Evolutionary conservation across 2,888 invertebrate genomes (phyloP).

Genomic region (Dendrolimus houi): DNA sequence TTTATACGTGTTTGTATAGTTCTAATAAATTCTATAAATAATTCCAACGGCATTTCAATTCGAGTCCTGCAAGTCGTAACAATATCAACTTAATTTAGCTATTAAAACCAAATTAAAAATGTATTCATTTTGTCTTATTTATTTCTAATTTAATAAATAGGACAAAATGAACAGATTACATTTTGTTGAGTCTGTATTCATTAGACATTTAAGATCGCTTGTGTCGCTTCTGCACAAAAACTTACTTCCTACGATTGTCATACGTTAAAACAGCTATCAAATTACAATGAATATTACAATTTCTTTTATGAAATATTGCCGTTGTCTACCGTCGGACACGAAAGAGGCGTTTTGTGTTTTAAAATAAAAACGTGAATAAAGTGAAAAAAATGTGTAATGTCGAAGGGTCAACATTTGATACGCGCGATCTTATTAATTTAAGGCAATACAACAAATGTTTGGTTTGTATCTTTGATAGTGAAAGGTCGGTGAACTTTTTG

Average conservation of each 20-base stretch:
- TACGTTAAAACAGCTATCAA: slow-evolving; percentile 34
- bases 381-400: slow-evolving; percentile 6
- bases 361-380: background rate
- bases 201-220: too few relatives aligned
- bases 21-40: too few relatives aligned
- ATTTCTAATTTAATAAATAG: too few relatives aligned
- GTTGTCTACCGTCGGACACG: slow-evolving; percentile 29
- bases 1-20: too few relatives aligned
- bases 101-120: too few relatives aligned
- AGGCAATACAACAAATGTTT: slow-evolving; percentile 16
- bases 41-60: too few relatives aligned
- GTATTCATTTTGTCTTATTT: too few relatives aligned
- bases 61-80: too few relatives aligned
- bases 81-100: too few relatives aligned
- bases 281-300: slow-evolving; percentile 52
- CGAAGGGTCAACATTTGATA: slow-evolving; percentile 21
- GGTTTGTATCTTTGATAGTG: slow-evolving; percentile 6
- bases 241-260: slow-evolving; percentile 1
- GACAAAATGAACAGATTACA: too few relatives aligned
- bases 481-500: slow-evolving; percentile 12
- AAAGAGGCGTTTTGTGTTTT: slow-evolving; percentile 36
- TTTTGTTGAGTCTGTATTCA: too few relatives aligned
- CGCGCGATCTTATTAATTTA: slow-evolving; percentile 26
- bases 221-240: background rate
- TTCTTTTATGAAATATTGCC: slow-evolving; percentile 48